Evolutionary conservation across 1,140 invertebrate genomes (phyloP).

Genomic region (Lasioglossum baleicum): DNA sequence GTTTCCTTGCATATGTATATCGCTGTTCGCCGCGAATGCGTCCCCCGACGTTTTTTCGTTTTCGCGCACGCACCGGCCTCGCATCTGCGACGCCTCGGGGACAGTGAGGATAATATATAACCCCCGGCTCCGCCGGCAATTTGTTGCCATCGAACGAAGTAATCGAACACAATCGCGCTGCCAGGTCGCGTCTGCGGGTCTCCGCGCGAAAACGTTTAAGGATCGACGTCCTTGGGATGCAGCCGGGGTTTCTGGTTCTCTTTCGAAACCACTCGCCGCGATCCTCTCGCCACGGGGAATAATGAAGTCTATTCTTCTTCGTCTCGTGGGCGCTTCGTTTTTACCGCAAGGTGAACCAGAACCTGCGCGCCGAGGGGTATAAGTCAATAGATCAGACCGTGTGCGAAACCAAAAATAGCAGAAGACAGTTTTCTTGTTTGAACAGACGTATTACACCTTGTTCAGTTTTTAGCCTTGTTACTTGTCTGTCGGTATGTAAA

Average conservation of each 20-base stretch:
- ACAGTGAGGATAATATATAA: conserved; percentile 55
- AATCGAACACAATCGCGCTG: conserved; percentile 57
- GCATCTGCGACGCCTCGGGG: conserved; percentile 45
- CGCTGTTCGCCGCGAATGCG: conserved; percentile 5
- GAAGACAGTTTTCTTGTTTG: too few species aligned
- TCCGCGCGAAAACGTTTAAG: neutral
- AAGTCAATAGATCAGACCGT: too few species aligned
- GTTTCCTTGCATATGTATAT: conserved; percentile 9
- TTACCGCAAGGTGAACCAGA: too few species aligned
- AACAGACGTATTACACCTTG: too few species aligned
- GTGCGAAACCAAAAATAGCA: too few species aligned
- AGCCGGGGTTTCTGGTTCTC: neutral
- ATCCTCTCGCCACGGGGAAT: too few species aligned
- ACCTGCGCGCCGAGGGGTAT: too few species aligned
- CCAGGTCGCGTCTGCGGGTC: neutral
- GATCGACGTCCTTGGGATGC: neutral
- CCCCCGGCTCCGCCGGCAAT: conserved; percentile 54
- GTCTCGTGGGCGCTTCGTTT: neutral
- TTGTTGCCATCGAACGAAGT: conserved; percentile 61
- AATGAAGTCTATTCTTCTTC: neutral
- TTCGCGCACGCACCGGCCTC: conserved; percentile 7
- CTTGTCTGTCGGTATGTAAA: too few species aligned
- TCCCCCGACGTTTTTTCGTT: conserved; percentile 5
- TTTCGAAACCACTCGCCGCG: neutral
- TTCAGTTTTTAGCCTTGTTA: too few species aligned